A percentile compares a stretch with the other conserved stretches of the same genome.
phyloP scores from a whole-genome alignment of 92 coral and sea anemone genomes.

The Parazoanthus atlanticus region DNA sequence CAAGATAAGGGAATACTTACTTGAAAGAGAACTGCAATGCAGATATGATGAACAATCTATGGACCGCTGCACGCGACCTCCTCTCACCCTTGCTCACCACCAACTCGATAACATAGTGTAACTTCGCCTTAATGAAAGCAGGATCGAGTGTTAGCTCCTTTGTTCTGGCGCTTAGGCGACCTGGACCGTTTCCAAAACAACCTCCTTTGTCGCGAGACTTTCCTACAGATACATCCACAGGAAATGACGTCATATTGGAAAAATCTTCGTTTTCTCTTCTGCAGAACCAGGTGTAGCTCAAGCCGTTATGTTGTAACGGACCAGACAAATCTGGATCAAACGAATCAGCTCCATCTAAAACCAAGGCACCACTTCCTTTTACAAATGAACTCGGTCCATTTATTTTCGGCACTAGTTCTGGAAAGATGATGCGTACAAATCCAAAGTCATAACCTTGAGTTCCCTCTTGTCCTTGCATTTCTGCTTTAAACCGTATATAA shows the following conservation, averaged over 20 bases:
- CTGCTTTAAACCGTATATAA: conserved; percentile 28
- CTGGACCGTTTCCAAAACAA: conserved; percentile 63
- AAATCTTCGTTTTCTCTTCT: conserved; percentile 38
- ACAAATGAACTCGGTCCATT: conserved; percentile 23
- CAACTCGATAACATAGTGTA: conserved; percentile 61
- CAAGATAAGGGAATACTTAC: conserved; percentile 1
- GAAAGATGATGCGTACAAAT: not conserved
- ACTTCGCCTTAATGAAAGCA: conserved; percentile 67
- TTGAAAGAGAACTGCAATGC: conserved; percentile 26
- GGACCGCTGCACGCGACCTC: conserved; percentile 22
- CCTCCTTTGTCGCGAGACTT: conserved; percentile 30
- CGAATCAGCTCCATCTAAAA: conserved; percentile 28
- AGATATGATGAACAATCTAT: conserved; percentile 19
- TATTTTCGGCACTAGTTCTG: conserved; percentile 28
- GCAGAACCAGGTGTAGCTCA: conserved; percentile 45
- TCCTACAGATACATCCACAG: conserved; percentile 36
- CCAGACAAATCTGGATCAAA: conserved; percentile 27
- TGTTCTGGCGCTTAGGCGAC: conserved; percentile 31
- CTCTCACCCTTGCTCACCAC: conserved; percentile 61
- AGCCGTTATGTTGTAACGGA: conserved; percentile 3
- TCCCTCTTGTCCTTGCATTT: conserved; percentile 13
- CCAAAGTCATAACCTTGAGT: conserved; percentile 47
- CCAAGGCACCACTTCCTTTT: conserved; percentile 47
- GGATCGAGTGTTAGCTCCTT: conserved; percentile 33
- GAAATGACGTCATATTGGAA: conserved; percentile 17